phyloP scores from a whole-genome alignment of 2,113 vertebrate genomes.

The Pteropus alecto region DNA sequence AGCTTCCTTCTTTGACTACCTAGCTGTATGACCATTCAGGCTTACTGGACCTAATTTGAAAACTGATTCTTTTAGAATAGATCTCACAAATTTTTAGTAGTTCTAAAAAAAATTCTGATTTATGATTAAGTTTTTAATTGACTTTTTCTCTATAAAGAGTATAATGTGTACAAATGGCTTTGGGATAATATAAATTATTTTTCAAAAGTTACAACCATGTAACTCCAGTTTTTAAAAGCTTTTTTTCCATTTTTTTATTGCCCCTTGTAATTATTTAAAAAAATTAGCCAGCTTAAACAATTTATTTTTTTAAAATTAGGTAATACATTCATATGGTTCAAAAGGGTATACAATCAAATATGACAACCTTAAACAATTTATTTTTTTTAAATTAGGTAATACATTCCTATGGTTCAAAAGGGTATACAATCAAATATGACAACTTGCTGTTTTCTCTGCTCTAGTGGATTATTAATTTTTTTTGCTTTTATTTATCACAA shows the following conservation, averaged over 20 bases:
- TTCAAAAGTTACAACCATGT: not conserved
- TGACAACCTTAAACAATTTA: not conserved
- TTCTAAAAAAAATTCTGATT: conserved; percentile 33
- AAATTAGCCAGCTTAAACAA: not conserved
- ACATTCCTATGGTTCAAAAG: not conserved
- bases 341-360: too few species aligned
- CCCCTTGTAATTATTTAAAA: too few species aligned
- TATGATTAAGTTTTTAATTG: conserved; percentile 12
- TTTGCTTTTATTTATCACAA: not conserved
- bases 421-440: not conserved
- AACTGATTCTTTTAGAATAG: not conserved
- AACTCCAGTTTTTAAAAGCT: too few species aligned
- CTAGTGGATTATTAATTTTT: not conserved
- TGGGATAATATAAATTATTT: conserved; percentile 9
- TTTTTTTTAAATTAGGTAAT: not conserved
- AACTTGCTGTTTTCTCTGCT: conserved; percentile 30
- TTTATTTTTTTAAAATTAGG: not conserved
- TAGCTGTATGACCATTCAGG: not conserved
- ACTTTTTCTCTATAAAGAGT: conserved; percentile 14
- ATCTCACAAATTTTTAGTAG: not conserved
- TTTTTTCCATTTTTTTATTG: too few species aligned
- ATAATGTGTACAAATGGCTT: not conserved
- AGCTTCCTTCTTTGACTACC: not conserved
- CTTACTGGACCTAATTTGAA: not conserved
- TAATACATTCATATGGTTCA: not conserved